A percentile compares a stretch with the other conserved stretches of the same genome.
These are phyloP conservation scores for Psittacula echo DNA, from an alignment of 2,797 vertebrate species.

Conservation along the genomic window DNA sequence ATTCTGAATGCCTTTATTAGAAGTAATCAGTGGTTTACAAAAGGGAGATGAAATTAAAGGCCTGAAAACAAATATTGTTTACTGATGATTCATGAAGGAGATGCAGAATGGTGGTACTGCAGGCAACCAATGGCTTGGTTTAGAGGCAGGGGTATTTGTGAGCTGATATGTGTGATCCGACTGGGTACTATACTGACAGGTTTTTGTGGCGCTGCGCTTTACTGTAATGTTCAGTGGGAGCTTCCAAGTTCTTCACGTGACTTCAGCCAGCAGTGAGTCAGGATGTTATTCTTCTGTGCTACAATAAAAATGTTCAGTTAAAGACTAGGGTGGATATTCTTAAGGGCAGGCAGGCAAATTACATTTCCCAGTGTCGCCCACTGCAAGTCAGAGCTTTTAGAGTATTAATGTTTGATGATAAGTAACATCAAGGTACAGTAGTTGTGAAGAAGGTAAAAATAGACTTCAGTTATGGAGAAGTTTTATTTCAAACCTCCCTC, in stretches of 20 bases:
- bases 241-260: conserved; percentile 32
- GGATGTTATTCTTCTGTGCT: conserved; percentile 48
- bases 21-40: conserved; percentile 7
- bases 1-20: conserved; percentile 12
- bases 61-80: conserved; percentile 26
- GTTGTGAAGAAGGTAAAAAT: conserved; percentile 62
- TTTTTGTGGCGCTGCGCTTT: background rate
- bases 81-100: conserved; percentile 5
- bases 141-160: background rate
- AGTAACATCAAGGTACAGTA: conserved; percentile 56
- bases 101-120: background rate
- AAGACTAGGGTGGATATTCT: conserved; percentile 48
- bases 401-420: conserved; percentile 74
- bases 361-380: conserved; percentile 8
- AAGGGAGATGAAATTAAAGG: background rate
- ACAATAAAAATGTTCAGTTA: conserved; percentile 33
- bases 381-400: conserved; percentile 66
- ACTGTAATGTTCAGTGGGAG: background rate
- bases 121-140: background rate
- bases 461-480: conserved; percentile 23
- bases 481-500: conserved; percentile 41
- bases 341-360: conserved; percentile 46
- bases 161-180: background rate
- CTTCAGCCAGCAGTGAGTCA: conserved; percentile 2
- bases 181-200: background rate